phyloP scores from a whole-genome alignment of 2,888 invertebrate species.

The Leptopilina myrica region DNA sequence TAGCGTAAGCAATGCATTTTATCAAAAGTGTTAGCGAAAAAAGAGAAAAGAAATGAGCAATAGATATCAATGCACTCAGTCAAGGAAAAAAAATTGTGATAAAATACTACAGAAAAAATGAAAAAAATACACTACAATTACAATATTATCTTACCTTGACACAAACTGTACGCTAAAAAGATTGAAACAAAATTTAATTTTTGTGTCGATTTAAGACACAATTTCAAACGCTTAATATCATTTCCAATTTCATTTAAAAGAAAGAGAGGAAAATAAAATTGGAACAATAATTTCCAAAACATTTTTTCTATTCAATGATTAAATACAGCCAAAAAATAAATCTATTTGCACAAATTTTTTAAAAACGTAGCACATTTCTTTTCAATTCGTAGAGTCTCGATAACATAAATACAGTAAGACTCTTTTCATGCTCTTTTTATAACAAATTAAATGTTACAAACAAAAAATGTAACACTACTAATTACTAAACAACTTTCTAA shows the following conservation, averaged over 20 bases:
- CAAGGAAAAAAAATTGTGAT: constrained; percentile 15
- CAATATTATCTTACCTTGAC: constrained; percentile 75
- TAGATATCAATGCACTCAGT: neutral
- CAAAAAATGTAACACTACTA: too few relatives aligned
- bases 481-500: too few relatives aligned
- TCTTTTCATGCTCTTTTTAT: too few relatives aligned
- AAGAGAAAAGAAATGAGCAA: neutral
- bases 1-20: too few relatives aligned
- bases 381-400: too few relatives aligned
- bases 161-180: constrained; percentile 77
- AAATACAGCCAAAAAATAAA: constrained; percentile 1
- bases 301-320: neutral
- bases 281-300: neutral
- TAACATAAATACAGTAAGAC: too few relatives aligned
- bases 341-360: too few relatives aligned
- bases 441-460: too few relatives aligned
- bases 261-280: neutral
- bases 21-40: neutral
- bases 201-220: constrained; percentile 48
- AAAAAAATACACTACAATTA: constrained; percentile 42
- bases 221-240: constrained; percentile 1
- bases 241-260: neutral
- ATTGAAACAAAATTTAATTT: constrained; percentile 73
- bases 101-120: constrained; percentile 10
- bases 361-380: too few relatives aligned